These are phyloP conservation scores for Acipenser transmontanus DNA, from an alignment of 2,797 vertebrate species.

Conservation along the genomic window DNA sequence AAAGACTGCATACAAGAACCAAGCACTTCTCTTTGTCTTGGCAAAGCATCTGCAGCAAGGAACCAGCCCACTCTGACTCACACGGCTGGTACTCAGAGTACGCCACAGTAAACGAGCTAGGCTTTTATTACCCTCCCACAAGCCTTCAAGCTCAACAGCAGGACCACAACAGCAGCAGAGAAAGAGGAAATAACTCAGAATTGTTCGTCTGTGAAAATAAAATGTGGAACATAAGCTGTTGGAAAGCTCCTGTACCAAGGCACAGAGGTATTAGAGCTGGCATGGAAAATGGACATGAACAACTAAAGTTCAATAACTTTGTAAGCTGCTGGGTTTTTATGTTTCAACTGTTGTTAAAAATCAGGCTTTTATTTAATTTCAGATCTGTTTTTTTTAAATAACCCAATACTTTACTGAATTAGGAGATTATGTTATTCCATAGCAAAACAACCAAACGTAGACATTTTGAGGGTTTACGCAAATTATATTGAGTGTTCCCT, in stretches of 20 bases:
- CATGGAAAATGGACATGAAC: too few species aligned
- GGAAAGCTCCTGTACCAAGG: not conserved
- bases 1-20: not conserved
- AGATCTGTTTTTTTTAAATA: too few species aligned
- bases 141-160: constrained; percentile 6
- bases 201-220: constrained; percentile 11
- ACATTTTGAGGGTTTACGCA: too few species aligned
- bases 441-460: too few species aligned
- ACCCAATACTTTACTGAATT: too few species aligned
- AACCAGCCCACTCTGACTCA: constrained; percentile 13
- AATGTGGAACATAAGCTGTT: not conserved
- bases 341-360: too few species aligned
- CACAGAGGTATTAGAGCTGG: too few species aligned
- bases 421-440: too few species aligned
- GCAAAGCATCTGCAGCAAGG: constrained; percentile 6
- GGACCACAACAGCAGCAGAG: constrained; percentile 6
- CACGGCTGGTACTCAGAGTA: not conserved
- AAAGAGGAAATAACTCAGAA: constrained; percentile 1
- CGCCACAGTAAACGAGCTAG: constrained; percentile 13
- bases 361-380: too few species aligned
- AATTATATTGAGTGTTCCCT: too few species aligned
- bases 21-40: constrained; percentile 5
- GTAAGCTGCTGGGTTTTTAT: too few species aligned
- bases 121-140: constrained; percentile 1
- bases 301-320: too few species aligned